Percentiles rank a stretch among this genome's conserved stretches.
phyloP scores from a whole-genome alignment of 2,797 vertebrate species.

The Sebastes trivittatus region DNA sequence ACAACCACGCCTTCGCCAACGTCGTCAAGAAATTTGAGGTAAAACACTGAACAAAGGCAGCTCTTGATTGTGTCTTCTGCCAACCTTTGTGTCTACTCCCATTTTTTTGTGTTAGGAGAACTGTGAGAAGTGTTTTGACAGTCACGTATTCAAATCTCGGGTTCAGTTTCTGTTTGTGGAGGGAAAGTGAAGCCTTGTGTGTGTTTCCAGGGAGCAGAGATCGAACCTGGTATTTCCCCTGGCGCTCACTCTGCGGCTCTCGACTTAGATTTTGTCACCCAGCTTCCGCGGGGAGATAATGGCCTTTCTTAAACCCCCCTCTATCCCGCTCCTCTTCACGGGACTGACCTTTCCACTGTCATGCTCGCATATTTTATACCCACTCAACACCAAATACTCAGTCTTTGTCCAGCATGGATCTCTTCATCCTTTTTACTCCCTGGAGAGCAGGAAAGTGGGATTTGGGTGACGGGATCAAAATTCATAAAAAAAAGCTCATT shows the following conservation, averaged over 20 bases:
- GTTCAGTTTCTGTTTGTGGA: conserved; percentile 26
- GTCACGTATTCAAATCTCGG: conserved; percentile 11
- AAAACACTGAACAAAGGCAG: conserved; percentile 30
- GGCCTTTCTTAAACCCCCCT: conserved; percentile 53
- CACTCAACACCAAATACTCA: conserved; percentile 36
- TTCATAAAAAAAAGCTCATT: not conserved
- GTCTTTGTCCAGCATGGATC: conserved; percentile 30
- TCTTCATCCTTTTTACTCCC: conserved; percentile 20
- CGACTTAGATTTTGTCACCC: conserved; percentile 51
- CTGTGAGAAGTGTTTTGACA: conserved; percentile 4
- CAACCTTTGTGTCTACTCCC: not conserved
- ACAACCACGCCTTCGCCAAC: conserved; percentile 78
- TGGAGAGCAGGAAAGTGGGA: conserved; percentile 14
- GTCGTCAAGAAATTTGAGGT: conserved; percentile 91
- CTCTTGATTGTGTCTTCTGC: not conserved
- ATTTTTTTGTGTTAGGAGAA: not conserved
- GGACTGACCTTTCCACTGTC: conserved; percentile 65
- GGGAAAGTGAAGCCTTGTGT: conserved; percentile 14
- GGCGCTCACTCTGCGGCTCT: conserved; percentile 22
- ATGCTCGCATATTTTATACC: conserved; percentile 51
- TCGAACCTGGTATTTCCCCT: conserved; percentile 31
- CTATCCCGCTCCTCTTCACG: conserved; percentile 27
- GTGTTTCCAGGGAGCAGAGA: conserved; percentile 21
- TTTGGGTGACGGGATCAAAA: conserved; percentile 25
- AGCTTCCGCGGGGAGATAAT: conserved; percentile 43